phyloP scores from a whole-genome alignment of 2,797 vertebrate species.

The Merluccius polli region DNA sequence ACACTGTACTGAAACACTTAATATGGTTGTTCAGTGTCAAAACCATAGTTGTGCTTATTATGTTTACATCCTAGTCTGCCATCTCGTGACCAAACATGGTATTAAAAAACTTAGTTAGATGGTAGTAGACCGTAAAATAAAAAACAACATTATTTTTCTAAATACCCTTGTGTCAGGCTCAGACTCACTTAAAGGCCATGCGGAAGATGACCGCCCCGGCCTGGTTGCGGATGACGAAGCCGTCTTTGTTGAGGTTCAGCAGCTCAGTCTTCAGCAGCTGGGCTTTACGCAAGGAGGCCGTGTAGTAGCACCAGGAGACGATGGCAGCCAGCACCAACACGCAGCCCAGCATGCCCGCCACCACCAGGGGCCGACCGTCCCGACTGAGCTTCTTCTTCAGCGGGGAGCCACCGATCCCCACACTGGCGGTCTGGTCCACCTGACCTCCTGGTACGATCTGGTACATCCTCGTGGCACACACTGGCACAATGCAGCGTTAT shows the following conservation, averaged over 20 bases:
- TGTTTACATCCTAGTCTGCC: too few relatives aligned
- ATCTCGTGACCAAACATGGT: too few relatives aligned
- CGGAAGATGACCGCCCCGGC: conserved; percentile 78
- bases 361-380: conserved; percentile 76
- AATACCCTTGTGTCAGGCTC: neutral
- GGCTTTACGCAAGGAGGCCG: conserved; percentile 79
- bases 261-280: conserved; percentile 79
- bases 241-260: conserved; percentile 82
- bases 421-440: conserved; percentile 51
- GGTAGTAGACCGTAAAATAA: too few relatives aligned
- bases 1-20: too few relatives aligned
- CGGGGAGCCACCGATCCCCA: conserved; percentile 57
- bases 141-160: too few relatives aligned
- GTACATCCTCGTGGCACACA: conserved; percentile 62
- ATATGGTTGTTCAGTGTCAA: too few relatives aligned
- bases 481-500: neutral
- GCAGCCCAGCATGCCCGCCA: conserved; percentile 74
- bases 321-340: conserved; percentile 78
- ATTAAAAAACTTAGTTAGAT: too few relatives aligned
- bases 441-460: conserved; percentile 71
- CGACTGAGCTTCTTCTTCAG: conserved; percentile 66
- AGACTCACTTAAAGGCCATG: conserved; percentile 78
- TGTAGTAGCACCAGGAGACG: conserved; percentile 91
- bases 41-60: too few relatives aligned
- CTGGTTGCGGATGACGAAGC: conserved; percentile 87